Conservation (phyloP, 64 coral and sea anemone genomes). For the Pocillopora damicornis region DNA sequence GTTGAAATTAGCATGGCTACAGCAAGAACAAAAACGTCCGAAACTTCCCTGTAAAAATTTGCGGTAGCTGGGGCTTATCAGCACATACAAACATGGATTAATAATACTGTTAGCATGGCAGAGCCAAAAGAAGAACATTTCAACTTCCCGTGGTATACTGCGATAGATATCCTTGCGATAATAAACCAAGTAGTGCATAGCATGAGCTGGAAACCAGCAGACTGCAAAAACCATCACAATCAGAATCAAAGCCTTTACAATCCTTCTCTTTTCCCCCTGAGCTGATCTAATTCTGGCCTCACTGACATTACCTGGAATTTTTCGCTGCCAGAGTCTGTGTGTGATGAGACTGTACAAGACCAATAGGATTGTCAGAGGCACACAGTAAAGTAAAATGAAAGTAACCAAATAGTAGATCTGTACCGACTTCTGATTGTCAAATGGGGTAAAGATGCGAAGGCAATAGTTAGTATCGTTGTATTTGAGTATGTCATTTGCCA, state of each 20-base stretch:
- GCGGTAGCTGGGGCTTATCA: slow-evolving; percentile 55
- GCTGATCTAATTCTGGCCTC: slow-evolving; percentile 25
- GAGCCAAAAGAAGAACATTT: slow-evolving; percentile 56
- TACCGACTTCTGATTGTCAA: slow-evolving; percentile 1
- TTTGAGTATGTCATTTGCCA: neutral
- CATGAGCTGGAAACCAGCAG: slow-evolving; percentile 63
- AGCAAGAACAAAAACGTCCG: neutral
- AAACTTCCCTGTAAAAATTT: neutral
- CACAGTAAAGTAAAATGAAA: slow-evolving; percentile 58
- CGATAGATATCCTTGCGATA: slow-evolving; percentile 11
- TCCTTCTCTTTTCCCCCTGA: slow-evolving; percentile 42
- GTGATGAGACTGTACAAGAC: slow-evolving; percentile 61
- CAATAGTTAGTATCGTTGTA: neutral
- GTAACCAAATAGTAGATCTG: slow-evolving; percentile 50
- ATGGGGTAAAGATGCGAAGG: neutral
- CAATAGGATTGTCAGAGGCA: slow-evolving; percentile 47
- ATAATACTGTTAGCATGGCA: slow-evolving; percentile 66
- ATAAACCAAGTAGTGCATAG: slow-evolving; percentile 57
- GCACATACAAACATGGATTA: slow-evolving; percentile 65
- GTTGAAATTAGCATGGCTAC: neutral
- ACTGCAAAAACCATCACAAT: slow-evolving; percentile 66
- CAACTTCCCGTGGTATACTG: slow-evolving; percentile 3
- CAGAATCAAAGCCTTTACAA: slow-evolving; percentile 34
- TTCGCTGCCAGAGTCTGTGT: slow-evolving; percentile 47
- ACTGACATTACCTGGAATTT: slow-evolving; percentile 33